These are phyloP conservation scores for Ennomos quercinarius DNA, from an alignment of 2,888 invertebrate species.

Conservation along the genomic window DNA sequence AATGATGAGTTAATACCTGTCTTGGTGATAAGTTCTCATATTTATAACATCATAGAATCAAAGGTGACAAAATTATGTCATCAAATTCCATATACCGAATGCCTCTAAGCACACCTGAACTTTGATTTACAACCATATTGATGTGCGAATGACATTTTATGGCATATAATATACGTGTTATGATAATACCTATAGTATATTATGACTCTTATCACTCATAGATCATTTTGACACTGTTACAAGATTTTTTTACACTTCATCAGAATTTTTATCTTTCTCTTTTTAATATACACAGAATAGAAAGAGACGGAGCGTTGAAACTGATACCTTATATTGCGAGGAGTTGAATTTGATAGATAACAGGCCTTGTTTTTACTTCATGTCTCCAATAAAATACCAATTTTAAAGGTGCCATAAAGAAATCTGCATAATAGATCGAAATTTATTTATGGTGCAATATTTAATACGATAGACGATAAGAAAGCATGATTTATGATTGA, in stretches of 20 bases:
- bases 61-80: constrained; percentile 34
- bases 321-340: constrained; percentile 37
- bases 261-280: constrained; percentile 32
- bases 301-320: constrained; percentile 32
- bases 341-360: constrained; percentile 46
- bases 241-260: constrained; percentile 46
- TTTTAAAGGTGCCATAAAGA: constrained; percentile 54
- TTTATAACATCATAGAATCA: not conserved
- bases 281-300: constrained; percentile 9
- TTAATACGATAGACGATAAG: constrained; percentile 54
- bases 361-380: constrained; percentile 44
- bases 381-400: constrained; percentile 53
- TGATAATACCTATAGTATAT: constrained; percentile 51
- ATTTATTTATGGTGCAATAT: constrained; percentile 53
- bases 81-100: constrained; percentile 35
- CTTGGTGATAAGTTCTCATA: no score
- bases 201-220: constrained; percentile 47
- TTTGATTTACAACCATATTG: constrained; percentile 46
- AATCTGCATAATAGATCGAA: constrained; percentile 57
- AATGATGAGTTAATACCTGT: no score
- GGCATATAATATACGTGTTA: constrained; percentile 50
- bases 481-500: constrained; percentile 56
- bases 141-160: constrained; percentile 55
- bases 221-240: constrained; percentile 49
- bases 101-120: constrained; percentile 28